These are phyloP conservation scores for Phoenicopterus ruber DNA, from an alignment of 2,113 vertebrate genomes.

Conservation along the genomic window DNA sequence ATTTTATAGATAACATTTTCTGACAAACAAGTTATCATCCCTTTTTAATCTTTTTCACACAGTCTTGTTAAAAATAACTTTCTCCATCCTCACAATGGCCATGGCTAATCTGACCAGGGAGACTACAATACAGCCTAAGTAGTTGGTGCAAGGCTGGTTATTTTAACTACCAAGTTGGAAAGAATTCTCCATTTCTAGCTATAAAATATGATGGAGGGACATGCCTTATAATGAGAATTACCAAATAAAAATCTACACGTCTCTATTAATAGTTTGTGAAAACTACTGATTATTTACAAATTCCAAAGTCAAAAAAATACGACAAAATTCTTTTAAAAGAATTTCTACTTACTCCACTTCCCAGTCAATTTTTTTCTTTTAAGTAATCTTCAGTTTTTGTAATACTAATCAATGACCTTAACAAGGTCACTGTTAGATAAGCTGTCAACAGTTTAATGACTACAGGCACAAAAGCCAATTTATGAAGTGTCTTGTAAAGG, in stretches of 20 bases:
- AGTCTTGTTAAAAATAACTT: neutral
- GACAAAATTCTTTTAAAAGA: neutral
- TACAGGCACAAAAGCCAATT: neutral
- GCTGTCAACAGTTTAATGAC: neutral
- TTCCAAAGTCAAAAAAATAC: neutral
- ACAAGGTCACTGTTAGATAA: neutral
- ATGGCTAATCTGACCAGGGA: neutral
- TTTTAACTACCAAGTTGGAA: neutral
- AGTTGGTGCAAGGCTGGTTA: neutral
- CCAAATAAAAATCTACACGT: neutral
- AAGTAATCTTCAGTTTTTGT: neutral
- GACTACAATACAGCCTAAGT: neutral
- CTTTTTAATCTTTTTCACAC: neutral
- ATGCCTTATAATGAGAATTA: neutral
- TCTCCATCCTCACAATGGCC: neutral
- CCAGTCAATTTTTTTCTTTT: neutral
- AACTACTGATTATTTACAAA: neutral
- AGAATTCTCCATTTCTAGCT: neutral
- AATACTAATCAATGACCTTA: neutral
- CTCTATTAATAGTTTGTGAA: neutral
- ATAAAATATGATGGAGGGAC: neutral
- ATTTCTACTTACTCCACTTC: neutral
- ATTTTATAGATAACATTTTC: neutral
- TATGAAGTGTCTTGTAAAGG: neutral
- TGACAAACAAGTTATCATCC: neutral